phyloP scores from a whole-genome alignment of 92 coral and sea anemone species.

The Chrysogorgia sp. region DNA sequence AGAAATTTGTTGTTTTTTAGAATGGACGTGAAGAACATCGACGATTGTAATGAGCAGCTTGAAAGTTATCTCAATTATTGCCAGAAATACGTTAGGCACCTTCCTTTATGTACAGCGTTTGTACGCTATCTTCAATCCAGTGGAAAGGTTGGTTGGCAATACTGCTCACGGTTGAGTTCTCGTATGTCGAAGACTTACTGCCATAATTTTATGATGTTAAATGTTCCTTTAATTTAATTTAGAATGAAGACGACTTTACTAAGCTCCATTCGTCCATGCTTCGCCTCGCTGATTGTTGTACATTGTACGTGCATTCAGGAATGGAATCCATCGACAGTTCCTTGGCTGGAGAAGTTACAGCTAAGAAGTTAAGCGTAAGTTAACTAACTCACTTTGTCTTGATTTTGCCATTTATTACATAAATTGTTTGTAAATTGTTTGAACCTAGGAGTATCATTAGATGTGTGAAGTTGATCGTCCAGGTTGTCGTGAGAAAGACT shows the following conservation, averaged over 20 bases:
- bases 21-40: background rate
- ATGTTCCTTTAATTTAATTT: background rate
- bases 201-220: background rate
- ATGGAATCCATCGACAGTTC: background rate
- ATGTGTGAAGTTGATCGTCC: no score
- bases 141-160: conserved; percentile 1
- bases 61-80: background rate
- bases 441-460: no score
- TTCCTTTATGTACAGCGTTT: conserved; percentile 9
- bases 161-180: no score
- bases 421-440: no score
- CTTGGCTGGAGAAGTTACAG: background rate
- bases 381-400: no score
- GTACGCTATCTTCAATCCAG: background rate
- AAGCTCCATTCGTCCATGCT: conserved; percentile 5
- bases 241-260: background rate
- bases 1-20: no score
- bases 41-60: background rate
- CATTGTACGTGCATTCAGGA: background rate
- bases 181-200: no score
- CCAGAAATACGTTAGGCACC: background rate
- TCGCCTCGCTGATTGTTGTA: background rate
- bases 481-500: no score
- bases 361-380: background rate
- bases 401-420: no score